A percentile compares a stretch with the other conserved stretches of the same genome.
Evolutionary conservation across 2,888 invertebrate species (phyloP).

Genomic region (Scrobipalpa atriplicella): DNA sequence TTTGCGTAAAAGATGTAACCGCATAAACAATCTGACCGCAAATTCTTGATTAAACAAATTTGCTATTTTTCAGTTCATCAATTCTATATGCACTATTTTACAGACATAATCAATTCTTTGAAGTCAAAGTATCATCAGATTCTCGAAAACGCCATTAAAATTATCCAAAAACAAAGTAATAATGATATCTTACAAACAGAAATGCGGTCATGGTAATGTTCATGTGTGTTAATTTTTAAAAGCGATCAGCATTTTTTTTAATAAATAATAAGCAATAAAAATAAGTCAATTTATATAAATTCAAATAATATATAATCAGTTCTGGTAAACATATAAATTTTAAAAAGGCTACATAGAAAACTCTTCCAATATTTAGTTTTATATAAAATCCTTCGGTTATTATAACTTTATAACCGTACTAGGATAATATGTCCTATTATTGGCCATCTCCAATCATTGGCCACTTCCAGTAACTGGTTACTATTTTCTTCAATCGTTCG

Average conservation of each 20-base stretch:
- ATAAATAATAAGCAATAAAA: neutral
- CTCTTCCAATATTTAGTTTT: neutral
- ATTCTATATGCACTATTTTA: too few species aligned
- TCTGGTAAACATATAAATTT: neutral
- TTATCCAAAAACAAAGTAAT: too few species aligned
- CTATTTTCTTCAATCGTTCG: too few species aligned
- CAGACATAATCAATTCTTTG: too few species aligned
- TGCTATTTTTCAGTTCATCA: neutral
- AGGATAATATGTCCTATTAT: too few species aligned
- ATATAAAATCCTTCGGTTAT: neutral
- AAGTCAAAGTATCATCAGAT: too few species aligned
- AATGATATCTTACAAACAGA: neutral
- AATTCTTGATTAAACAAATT: neutral
- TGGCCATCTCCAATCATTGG: too few species aligned
- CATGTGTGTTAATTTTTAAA: neutral
- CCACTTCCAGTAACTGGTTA: too few species aligned
- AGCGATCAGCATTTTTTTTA: neutral
- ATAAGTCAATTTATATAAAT: neutral
- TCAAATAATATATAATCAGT: too few species aligned
- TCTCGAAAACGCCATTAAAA: too few species aligned
- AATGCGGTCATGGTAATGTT: neutral
- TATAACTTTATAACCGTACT: neutral
- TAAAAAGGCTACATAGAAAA: neutral
- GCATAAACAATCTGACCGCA: conserved; percentile 2
- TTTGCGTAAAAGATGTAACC: too few species aligned